phyloP scores from a whole-genome alignment of 2,888 invertebrate species.

The Caenorhabditis sulstoni region DNA sequence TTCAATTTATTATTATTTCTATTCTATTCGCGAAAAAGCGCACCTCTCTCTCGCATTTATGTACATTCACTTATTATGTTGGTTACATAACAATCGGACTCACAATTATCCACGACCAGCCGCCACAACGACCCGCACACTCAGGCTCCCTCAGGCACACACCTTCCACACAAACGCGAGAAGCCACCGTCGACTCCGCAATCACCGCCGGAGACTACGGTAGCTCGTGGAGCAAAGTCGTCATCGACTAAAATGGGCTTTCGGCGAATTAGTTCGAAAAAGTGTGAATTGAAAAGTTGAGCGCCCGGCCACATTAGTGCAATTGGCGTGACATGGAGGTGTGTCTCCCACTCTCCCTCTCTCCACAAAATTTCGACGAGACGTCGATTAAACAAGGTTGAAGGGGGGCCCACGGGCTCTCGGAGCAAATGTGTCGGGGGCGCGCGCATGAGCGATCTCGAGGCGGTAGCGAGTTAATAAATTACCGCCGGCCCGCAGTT shows the following conservation, averaged over 20 bases:
- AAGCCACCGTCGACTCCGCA: too few species aligned
- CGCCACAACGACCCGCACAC: constrained; percentile 2
- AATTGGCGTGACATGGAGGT: constrained; percentile 54
- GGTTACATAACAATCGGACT: constrained; percentile 48
- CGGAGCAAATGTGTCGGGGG: neutral
- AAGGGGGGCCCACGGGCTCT: neutral
- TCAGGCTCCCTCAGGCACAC: neutral
- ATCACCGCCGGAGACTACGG: neutral
- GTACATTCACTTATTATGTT: constrained; percentile 57
- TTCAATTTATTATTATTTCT: constrained; percentile 52
- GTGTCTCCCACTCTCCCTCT: constrained; percentile 5
- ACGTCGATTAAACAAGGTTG: neutral
- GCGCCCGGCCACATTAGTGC: constrained; percentile 43
- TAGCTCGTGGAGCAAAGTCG: constrained; percentile 5
- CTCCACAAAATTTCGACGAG: constrained; percentile 15
- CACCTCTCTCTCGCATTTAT: constrained; percentile 23
- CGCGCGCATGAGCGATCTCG: constrained; percentile 34
- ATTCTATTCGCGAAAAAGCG: constrained; percentile 26
- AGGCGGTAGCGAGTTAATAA: constrained; percentile 48
- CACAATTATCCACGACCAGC: constrained; percentile 38
- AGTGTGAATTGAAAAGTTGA: constrained; percentile 34
- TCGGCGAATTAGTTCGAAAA: constrained; percentile 37
- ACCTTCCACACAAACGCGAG: too few species aligned
- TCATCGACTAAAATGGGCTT: constrained; percentile 2
- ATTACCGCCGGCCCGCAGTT: constrained; percentile 25